Evolutionary conservation across 2,888 invertebrate genomes (phyloP), one percentile per base, ranked within the genome.

Genomic region (Nemapogon koenigi): DNA sequence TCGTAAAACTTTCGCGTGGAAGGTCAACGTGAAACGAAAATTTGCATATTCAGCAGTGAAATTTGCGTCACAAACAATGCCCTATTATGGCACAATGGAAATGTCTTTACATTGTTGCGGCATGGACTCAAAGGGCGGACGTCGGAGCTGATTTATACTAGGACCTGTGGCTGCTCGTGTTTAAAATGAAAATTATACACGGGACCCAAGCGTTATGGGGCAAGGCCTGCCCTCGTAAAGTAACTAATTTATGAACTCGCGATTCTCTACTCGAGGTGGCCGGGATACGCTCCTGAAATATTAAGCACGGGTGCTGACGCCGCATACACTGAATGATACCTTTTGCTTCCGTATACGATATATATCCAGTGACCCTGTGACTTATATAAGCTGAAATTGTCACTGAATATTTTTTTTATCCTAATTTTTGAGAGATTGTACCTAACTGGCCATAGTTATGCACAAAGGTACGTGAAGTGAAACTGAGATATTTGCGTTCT

Each of bases 1-100:
- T 66, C 57, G 57, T 57, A 55, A 62, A 75, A 72, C 71, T 75
- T 73, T 68, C 49, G 64, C 60, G 52, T 50, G 53, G 59, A 60
- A 60, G 64, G 69, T 65, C 62, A 63, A 51, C 58, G 55, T 59
- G 56, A 62, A 66, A 62, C 64, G 62, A 62, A 37, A 65, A 72
- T 73, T 72, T 73, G 66, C 72, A 75, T 73, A 72, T 70, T 72
- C 69, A 71, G 57, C 67, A 65, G 67, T 67, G 59, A 66, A 70
- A 71, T 71, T 71, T 68, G 67, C 70, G 68, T 70, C 68, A 70
- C 69, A 75, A 73, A 71, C 72, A 71, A 71, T 72, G 64, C 63
- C 61, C 67, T 68, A 70, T 71, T 70, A 71, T 60, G 62, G 62
- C 62, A 71, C 69, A 71, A 71, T 72, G 64, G 65, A 63, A 71